A percentile compares a stretch with the other conserved stretches of the same genome.
phyloP scores from a whole-genome alignment of 2,888 invertebrate species.

The Lottia scabra region DNA sequence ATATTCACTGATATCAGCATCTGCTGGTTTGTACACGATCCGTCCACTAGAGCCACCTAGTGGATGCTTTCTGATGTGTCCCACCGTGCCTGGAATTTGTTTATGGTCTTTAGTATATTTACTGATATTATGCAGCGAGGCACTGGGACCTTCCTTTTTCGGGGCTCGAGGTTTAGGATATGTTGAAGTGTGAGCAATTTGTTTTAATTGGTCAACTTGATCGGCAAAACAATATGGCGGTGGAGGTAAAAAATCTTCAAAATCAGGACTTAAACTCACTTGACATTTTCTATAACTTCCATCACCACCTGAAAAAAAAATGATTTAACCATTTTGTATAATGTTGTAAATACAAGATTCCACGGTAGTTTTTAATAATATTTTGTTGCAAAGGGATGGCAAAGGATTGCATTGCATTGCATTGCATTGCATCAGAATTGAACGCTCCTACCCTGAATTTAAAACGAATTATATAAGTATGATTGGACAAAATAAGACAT shows the following conservation, averaged over 20 bases:
- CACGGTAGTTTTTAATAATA: too few species aligned
- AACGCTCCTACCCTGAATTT: too few species aligned
- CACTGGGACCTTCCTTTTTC: not conserved
- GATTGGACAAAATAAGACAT: too few species aligned
- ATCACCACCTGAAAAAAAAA: not conserved
- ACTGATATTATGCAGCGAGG: not conserved
- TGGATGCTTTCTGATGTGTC: not conserved
- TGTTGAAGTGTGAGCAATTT: not conserved
- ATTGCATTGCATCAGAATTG: too few species aligned
- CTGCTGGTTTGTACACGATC: not conserved
- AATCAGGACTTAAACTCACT: not conserved
- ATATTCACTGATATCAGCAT: not conserved
- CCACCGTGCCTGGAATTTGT: not conserved
- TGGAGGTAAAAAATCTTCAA: not conserved
- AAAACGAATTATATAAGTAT: too few species aligned
- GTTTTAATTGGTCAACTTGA: not conserved
- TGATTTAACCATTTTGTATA: too few species aligned
- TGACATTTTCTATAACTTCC: not conserved
- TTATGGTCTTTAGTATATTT: not conserved
- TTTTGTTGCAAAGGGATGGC: too few species aligned
- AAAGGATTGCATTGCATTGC: too few species aligned
- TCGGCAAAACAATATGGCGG: not conserved
- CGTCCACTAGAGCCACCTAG: not conserved
- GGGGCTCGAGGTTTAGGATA: not conserved
- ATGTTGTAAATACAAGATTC: too few species aligned